Evolutionary conservation across 2,888 invertebrate genomes (phyloP), one percentile per base, ranked within the genome.

Genomic region (Troilus luridus): DNA sequence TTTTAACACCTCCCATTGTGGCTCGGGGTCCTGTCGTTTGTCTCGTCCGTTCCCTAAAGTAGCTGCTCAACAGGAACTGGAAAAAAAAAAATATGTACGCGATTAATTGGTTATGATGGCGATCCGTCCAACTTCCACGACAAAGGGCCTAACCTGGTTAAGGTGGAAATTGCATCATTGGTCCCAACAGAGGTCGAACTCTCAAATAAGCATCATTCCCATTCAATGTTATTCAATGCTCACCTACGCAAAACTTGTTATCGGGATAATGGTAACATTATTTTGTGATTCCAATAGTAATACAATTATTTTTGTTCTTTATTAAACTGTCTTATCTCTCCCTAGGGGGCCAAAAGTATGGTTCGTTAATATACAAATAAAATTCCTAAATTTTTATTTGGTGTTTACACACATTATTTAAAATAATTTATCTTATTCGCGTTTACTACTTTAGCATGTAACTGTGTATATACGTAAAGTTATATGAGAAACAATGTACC

Each of bases 1-100:
- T 85, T 90, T 90, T 90, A 60, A 60, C 90, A 90, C 90, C 85
- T 88, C 90, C 27, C 77, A 56, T 85, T 85, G n/a, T 85, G 41
- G 56, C 85, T 85, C 56, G 21, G 56, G 8, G 56, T 21, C 21
- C 56, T 56, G 56, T 85, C 85, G 56, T 85, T 85, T 85, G 54
- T 85, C 85, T 56, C 85, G 12, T 19, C n/a, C 85, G n/a, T 85
- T 85, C 56, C 27, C 85, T 12, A 85, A 85, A 85, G 85, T 56
- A 85, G 85, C 56, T 41, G 72, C 17, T 81, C 14, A 58, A 56
- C 85, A 85, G 56, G 85, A 85, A 7, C 2, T 19, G 41, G 10
- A 77, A 72, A 72, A 67, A 72, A 72, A 27, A 0, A 27, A n/a
- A n/a, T n/a, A n/a, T 62, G 17, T 17, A 27, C 12, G 14, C 17